phyloP scores from a whole-genome alignment of 2,113 vertebrate genomes.

The Rhinolophus ferrumequinum region DNA sequence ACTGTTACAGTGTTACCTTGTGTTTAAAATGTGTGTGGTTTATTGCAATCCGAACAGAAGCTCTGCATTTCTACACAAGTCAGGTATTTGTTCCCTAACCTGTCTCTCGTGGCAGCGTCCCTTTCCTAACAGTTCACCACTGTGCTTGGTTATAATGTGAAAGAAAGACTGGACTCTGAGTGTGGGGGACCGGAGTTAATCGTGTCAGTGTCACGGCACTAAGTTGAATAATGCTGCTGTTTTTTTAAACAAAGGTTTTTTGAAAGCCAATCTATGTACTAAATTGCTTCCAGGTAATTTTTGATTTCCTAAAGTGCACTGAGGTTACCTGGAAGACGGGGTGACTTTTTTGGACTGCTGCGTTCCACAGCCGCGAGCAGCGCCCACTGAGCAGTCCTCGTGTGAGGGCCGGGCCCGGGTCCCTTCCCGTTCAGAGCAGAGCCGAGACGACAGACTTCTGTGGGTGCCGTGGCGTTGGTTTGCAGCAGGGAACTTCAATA shows the following conservation, averaged over 20 bases:
- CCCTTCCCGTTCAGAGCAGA: slow-evolving; percentile 72
- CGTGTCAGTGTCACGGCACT: slow-evolving; percentile 87
- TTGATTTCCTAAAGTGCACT: slow-evolving; percentile 92
- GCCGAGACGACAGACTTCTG: slow-evolving; percentile 53
- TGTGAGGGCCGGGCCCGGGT: background rate
- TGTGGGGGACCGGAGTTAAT: slow-evolving; percentile 85
- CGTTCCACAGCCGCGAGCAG: slow-evolving; percentile 80
- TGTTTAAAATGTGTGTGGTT: slow-evolving; percentile 84
- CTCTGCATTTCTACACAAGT: slow-evolving; percentile 80
- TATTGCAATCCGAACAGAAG: slow-evolving; percentile 81
- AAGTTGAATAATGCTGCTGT: slow-evolving; percentile 91
- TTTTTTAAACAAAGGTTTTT: slow-evolving; percentile 71
- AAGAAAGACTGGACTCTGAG: slow-evolving; percentile 86
- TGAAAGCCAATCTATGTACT: slow-evolving; percentile 91
- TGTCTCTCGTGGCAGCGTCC: slow-evolving; percentile 85
- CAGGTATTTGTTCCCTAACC: slow-evolving; percentile 83
- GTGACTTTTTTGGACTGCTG: slow-evolving; percentile 82
- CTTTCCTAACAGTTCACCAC: slow-evolving; percentile 86
- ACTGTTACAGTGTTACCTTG: slow-evolving; percentile 83
- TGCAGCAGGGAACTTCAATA: slow-evolving; percentile 73
- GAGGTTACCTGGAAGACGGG: slow-evolving; percentile 88
- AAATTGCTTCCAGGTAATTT: slow-evolving; percentile 91
- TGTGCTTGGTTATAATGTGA: slow-evolving; percentile 88
- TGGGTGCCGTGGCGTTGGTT: slow-evolving; percentile 51
- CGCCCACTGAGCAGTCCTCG: slow-evolving; percentile 76